Percentiles rank a stretch among this genome's conserved stretches.
phyloP scores from a whole-genome alignment of 2,113 vertebrate species.

The Aegithalos caudatus region DNA sequence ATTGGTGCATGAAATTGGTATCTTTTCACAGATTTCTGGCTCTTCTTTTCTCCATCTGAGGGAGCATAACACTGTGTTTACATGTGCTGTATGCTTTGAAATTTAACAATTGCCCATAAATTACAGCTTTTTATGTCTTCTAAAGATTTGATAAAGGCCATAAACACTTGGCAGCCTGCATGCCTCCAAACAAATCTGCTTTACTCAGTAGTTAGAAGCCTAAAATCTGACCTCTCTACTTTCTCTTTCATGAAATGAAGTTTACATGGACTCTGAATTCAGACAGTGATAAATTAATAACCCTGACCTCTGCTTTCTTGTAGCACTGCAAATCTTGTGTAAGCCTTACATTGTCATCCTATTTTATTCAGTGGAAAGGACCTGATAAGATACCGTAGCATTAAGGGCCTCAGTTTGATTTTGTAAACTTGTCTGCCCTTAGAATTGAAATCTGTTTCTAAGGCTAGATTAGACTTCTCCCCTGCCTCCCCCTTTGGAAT shows the following conservation, averaged over 20 bases:
- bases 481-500: neutral
- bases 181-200: neutral
- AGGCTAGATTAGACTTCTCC: neutral
- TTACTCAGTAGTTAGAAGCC: neutral
- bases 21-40: neutral
- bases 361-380: neutral
- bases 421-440: neutral
- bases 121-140: neutral
- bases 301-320: neutral
- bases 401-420: neutral
- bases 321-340: neutral
- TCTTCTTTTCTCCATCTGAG: neutral
- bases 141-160: neutral
- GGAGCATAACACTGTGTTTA: neutral
- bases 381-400: neutral
- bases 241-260: neutral
- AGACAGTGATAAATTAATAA: neutral
- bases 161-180: neutral
- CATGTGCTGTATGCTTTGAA: neutral
- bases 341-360: neutral
- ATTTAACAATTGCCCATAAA: neutral
- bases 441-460: neutral
- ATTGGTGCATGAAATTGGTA: conserved; percentile 29
- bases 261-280: neutral
- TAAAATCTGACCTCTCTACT: neutral